Base-by-base conservation (phyloP, 2,797 vertebrate genomes). In the Sebastes iracundus region DNA sequence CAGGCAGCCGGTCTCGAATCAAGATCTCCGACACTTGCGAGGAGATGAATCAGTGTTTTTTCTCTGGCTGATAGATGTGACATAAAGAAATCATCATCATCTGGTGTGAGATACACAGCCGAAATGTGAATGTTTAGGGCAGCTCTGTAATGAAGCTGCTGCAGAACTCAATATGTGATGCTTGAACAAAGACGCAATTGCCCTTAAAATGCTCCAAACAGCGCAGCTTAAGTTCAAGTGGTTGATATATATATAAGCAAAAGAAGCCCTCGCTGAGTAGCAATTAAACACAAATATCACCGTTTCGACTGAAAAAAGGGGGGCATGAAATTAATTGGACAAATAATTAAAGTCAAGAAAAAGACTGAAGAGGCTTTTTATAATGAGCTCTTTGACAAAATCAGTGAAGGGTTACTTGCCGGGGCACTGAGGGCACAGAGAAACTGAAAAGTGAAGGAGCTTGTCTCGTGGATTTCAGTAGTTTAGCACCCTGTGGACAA, bases 271-370 rank as follows among this genome's bases (percentile, higher is more conserved):
- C 80, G 74, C 66, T 75, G 68, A 71, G 78, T 42, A 69, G 56
- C 84, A 87, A 92, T 88, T 88, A 88, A 62, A 75, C 72, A 65
- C 62, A 72, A 86, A 89, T 77, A 81, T 83, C 72, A 69, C 42
- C 65, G 59, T 79, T 86, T 87, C 49, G 14, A 79, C 83, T 77
- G 11, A 66, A 90, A 90, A 66, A 28, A 18, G 46, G 4, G 55
- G 46, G 55, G 28, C n/a, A 70, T 83, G 67, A 91, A 89, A 91
- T 90, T 74, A 90, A 92, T 87, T 88, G 82, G 76, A 81, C 66
- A 75, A 82, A 90, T 86, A 85, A 88, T 84, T 84, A 73, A 67
- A 75, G 65, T 71, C 18, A 67, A 76, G 56, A 38, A 77, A 78
- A 82, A 75, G 38, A 80, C 35, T 52, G 18, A 71, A 77, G 61